These are phyloP conservation scores for Squalus acanthias DNA, from an alignment of 2,797 vertebrate genomes.

Conservation along the genomic window DNA sequence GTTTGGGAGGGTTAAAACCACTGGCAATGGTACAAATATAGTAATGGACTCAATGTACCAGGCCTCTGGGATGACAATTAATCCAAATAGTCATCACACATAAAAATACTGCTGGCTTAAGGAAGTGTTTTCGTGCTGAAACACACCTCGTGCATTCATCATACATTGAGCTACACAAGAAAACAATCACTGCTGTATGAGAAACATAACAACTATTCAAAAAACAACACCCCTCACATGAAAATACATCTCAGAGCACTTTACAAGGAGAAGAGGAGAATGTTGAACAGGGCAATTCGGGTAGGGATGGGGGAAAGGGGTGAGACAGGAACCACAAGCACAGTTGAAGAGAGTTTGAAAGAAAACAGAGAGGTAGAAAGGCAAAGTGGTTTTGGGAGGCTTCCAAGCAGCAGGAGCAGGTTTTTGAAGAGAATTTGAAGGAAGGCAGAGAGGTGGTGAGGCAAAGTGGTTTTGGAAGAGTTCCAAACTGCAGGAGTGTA, in stretches of 20 bases:
- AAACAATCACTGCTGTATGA: not conserved
- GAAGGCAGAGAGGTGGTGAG: not conserved
- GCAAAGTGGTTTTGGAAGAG: not conserved
- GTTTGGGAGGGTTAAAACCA: not conserved
- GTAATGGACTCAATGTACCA: not conserved
- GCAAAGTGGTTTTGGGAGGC: not conserved
- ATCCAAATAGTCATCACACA: not conserved
- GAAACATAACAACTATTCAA: not conserved
- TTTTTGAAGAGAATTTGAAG: not conserved
- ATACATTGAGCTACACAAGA: not conserved
- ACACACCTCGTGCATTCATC: not conserved
- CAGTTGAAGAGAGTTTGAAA: not conserved
- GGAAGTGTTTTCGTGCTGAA: not conserved
- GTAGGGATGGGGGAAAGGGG: not conserved
- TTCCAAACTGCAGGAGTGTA: not conserved
- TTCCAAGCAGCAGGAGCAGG: not conserved
- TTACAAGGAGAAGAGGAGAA: not conserved
- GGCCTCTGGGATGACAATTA: not conserved
- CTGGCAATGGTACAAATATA: not conserved
- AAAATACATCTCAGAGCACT: not conserved
- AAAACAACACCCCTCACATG: not conserved
- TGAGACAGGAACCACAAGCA: not conserved
- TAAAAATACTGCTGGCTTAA: not conserved
- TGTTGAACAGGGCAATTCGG: not conserved
- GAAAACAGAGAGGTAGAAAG: not conserved